These are phyloP conservation scores for Phallusia fumigata DNA, from an alignment of 23 tunicate species.

Conservation along the genomic window DNA sequence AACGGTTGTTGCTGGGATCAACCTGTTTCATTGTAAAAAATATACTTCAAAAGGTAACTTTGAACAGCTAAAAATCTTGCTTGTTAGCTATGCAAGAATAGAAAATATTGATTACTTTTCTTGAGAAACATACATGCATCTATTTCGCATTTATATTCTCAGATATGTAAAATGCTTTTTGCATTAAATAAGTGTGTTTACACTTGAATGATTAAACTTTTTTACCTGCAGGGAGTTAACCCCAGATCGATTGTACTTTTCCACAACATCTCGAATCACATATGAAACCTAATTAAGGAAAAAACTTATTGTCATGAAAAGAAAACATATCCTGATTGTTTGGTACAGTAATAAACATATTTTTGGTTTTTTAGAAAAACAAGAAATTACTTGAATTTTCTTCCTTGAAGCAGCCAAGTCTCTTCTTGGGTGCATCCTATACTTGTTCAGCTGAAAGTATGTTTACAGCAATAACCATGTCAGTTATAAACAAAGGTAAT, in stretches of 20 bases:
- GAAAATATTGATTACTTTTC: too few species aligned
- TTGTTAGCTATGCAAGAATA: too few species aligned
- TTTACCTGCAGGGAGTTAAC: constrained; percentile 85
- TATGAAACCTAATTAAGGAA: constrained; percentile 49
- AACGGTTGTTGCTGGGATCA: constrained; percentile 47
- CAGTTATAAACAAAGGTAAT: too few species aligned
- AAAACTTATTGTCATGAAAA: not conserved
- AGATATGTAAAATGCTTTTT: too few species aligned
- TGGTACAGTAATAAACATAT: not conserved
- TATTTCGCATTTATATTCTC: too few species aligned
- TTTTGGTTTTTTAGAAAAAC: too few species aligned
- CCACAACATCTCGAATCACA: constrained; percentile 77
- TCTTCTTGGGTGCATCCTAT: constrained; percentile 43
- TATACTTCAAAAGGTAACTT: too few species aligned
- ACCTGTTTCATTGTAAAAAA: constrained; percentile 13
- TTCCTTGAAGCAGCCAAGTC: constrained; percentile 33
- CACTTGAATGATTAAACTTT: not conserved
- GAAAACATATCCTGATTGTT: not conserved
- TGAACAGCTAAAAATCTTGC: too few species aligned
- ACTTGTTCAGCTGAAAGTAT: not conserved
- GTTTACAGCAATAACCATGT: not conserved
- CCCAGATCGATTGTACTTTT: constrained; percentile 88
- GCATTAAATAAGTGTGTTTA: too few species aligned
- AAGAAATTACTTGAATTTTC: constrained; percentile 55
- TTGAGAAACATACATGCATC: too few species aligned